Evolutionary conservation across 2,888 invertebrate genomes (phyloP), one percentile per base, ranked within the genome.

Genomic region (Tetheella fluctuosa): DNA sequence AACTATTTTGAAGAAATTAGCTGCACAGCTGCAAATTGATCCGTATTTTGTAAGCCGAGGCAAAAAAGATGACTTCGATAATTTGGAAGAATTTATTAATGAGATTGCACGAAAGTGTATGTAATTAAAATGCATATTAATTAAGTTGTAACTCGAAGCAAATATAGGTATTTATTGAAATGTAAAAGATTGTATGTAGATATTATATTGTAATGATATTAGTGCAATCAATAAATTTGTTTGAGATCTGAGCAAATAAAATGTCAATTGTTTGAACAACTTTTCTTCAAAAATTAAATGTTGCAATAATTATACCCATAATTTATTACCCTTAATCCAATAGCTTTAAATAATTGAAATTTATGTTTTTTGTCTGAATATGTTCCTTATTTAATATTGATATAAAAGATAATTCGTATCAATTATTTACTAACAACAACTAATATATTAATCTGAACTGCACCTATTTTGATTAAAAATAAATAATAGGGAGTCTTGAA

Each of bases 21-120:
- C 91, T 6, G 87, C 88, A 5, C 90, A 90, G 65, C 64, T 93
- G 42, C 91, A 92, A 77, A 85, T 80, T 20, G 93, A 93, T 65
- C 93, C 93, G 0, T 93, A 90, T 76, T 91, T 86, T 60, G 91
- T 90, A 0, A 92, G 91, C 65, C 83, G 93, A 59, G 93, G 93
- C 15, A 93, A 91, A 71, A 91, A 86, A 76, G 82, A 67, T 59
- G 77, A 73, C 28, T 6, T 66, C 1, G 64, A 58, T 17, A 74
- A 76, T 63, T 69, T 89, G 52, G 77, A 81, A 62, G 81, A 86
- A 56, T 89, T 91, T 64, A 78, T 92, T 30, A 80, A 73, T 62
- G 83, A 85, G 64, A 65, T 91, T 37, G 78, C 83, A 61, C 73
- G 74, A 56, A 87, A 88, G 80, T 92, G 92, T 79, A 80, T 92